Percentiles rank a stretch among this genome's conserved stretches.
phyloP scores from a whole-genome alignment of 2,888 invertebrate species.

The Galeopsomyia nigrocyanea region DNA sequence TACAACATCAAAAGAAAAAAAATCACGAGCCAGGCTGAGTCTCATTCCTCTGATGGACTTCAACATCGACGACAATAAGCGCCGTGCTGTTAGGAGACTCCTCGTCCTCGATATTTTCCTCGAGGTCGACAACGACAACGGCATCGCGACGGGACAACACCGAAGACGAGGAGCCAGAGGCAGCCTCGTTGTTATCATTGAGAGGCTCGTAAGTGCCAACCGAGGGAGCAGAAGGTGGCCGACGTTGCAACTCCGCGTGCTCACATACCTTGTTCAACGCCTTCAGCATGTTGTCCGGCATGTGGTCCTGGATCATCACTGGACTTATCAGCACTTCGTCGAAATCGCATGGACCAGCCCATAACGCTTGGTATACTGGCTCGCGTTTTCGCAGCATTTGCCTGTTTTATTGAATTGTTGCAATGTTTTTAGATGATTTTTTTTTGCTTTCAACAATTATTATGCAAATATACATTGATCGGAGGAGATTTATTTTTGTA shows the following conservation, averaged over 20 bases:
- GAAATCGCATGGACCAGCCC: conserved; percentile 87
- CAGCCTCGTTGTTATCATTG: conserved; percentile 56
- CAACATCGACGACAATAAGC: conserved; percentile 60
- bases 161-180: conserved; percentile 20
- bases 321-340: conserved; percentile 91
- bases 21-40: conserved; percentile 39
- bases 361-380: conserved; percentile 88
- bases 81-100: conserved; percentile 47
- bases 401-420: conserved; percentile 66
- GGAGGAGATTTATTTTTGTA: neutral
- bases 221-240: conserved; percentile 48
- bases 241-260: conserved; percentile 7
- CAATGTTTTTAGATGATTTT: too few relatives aligned
- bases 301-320: conserved; percentile 91
- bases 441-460: too few relatives aligned
- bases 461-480: too few relatives aligned
- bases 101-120: conserved; percentile 46
- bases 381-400: conserved; percentile 79
- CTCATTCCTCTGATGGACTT: conserved; percentile 56
- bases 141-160: conserved; percentile 2
- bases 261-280: conserved; percentile 85
- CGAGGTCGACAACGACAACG: conserved; percentile 34
- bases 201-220: conserved; percentile 62
- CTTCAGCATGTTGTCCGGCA: conserved; percentile 88
- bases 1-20: neutral